Evolutionary conservation across 1,140 invertebrate species (phyloP), one percentile per base, ranked within the genome.

Genomic region (Cyphomyrmex costatus): DNA sequence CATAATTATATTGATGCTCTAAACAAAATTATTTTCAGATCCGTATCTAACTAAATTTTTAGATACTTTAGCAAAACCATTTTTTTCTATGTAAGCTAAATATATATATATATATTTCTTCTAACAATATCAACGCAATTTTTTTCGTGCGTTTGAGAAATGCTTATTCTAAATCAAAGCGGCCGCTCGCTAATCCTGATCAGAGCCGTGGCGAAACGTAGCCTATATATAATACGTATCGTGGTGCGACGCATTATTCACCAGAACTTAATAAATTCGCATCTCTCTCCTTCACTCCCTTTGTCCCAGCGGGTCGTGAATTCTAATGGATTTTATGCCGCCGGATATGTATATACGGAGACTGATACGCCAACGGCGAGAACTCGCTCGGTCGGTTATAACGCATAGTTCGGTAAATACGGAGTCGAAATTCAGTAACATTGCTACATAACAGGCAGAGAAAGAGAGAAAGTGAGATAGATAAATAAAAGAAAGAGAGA

Each of bases 361-460:
- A 86, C 42, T 78, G 74, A 85, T 66, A 60, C n/a, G 53, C 63
- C 78, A 36, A 46, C 61, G 61, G 56, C 60, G 56, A 46, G 46
- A 61, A 60, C 61, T 36, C 36, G 78, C 36, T 61, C 53, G 73
- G 42, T 53, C 60, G 85, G n/a, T n/a, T 89, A 84, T 79, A 89
- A 86, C 88, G 53, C 83, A 49, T 36, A 76, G 74, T 33, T 70
- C 49, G 61, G 88, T 87, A 89, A 89, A 90, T 89, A 90, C 61
- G 74, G 21, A 89, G 49, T 76, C 30, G 88, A 83, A 90, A 90
- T 90, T 89, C 27, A 61, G 68, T 53, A 76, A 79, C 60, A 49
- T 49, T 78, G 66, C 53, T 86, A 63, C 61, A 60, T 24, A 60
- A 19, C 78, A 53, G 21, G 53, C 56, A 70, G 42, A 74, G 58